Evolutionary conservation across 2,888 invertebrate species (phyloP).

Genomic region (Phania funesta): DNA sequence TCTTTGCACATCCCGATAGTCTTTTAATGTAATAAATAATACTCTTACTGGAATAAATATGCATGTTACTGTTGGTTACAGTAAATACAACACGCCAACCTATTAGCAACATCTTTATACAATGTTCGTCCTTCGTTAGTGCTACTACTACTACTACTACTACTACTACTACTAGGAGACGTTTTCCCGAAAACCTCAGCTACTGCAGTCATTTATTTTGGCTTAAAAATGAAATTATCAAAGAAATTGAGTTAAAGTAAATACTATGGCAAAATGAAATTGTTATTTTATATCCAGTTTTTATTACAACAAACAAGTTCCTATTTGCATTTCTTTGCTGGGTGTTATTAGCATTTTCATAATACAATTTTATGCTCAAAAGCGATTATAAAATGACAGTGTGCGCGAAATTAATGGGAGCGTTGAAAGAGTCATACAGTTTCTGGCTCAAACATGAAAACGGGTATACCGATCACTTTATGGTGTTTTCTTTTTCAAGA

Average conservation of each 20-base stretch:
- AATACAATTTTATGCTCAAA: neutral
- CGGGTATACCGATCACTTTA: too few relatives aligned
- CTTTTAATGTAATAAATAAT: neutral
- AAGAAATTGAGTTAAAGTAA: slow-evolving; percentile 52
- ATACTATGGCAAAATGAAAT: slow-evolving; percentile 50
- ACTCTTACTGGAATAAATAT: too few relatives aligned
- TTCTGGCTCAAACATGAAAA: too few relatives aligned
- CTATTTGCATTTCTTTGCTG: slow-evolving; percentile 47
- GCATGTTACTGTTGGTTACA: neutral
- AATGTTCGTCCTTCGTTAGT: neutral
- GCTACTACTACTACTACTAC: neutral
- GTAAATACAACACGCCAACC: neutral
- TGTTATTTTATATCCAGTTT: slow-evolving; percentile 59
- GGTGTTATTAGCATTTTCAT: slow-evolving; percentile 58
- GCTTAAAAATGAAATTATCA: slow-evolving; percentile 26
- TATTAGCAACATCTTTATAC: slow-evolving; percentile 1
- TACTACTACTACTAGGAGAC: neutral
- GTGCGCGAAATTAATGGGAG: neutral
- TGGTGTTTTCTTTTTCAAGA: too few relatives aligned
- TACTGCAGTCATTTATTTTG: slow-evolving; percentile 14
- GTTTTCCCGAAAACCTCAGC: neutral
- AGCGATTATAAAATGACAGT: slow-evolving; percentile 41
- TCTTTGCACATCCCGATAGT: neutral
- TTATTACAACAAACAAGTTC: slow-evolving; percentile 28
- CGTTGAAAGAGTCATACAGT: neutral